These are phyloP conservation scores for Enteromius unitaeniatus DNA, from an alignment of 2,797 vertebrate genomes.

Conservation along the genomic window DNA sequence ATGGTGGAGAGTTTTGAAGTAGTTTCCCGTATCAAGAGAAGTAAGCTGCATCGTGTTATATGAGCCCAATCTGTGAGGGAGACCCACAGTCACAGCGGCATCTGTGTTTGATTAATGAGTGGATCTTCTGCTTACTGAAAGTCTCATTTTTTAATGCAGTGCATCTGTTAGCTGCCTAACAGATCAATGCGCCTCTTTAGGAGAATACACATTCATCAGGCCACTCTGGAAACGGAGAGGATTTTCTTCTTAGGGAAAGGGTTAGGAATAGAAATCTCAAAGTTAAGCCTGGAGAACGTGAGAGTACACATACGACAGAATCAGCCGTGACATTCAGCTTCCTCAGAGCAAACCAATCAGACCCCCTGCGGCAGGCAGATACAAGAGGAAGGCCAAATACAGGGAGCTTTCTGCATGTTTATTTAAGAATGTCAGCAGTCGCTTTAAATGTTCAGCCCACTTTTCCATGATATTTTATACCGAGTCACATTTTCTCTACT, in stretches of 20 bases:
- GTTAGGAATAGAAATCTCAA: slow-evolving; percentile 30
- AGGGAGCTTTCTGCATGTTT: slow-evolving; percentile 30
- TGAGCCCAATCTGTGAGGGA: slow-evolving; percentile 40
- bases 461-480: slow-evolving; percentile 19
- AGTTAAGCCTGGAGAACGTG: slow-evolving; percentile 13
- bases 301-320: slow-evolving; percentile 4
- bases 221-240: slow-evolving; percentile 28
- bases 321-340: slow-evolving; percentile 28
- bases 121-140: slow-evolving; percentile 64
- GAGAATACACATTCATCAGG: slow-evolving; percentile 56
- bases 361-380: slow-evolving; percentile 29
- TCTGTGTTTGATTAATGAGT: slow-evolving; percentile 69
- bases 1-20: slow-evolving; percentile 48
- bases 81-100: slow-evolving; percentile 55
- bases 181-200: slow-evolving; percentile 59
- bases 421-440: slow-evolving; percentile 28
- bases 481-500: not conserved
- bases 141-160: slow-evolving; percentile 63
- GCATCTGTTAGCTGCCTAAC: slow-evolving; percentile 63
- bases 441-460: slow-evolving; percentile 19
- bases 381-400: slow-evolving; percentile 9
- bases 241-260: slow-evolving; percentile 8
- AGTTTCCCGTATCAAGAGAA: slow-evolving; percentile 8
- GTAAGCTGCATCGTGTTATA: slow-evolving; percentile 24
- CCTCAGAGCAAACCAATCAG: slow-evolving; percentile 29